Evolutionary conservation across 2,888 invertebrate species (phyloP), one percentile per base, ranked within the genome.

Genomic region (Stenchaetothrips biformis): DNA sequence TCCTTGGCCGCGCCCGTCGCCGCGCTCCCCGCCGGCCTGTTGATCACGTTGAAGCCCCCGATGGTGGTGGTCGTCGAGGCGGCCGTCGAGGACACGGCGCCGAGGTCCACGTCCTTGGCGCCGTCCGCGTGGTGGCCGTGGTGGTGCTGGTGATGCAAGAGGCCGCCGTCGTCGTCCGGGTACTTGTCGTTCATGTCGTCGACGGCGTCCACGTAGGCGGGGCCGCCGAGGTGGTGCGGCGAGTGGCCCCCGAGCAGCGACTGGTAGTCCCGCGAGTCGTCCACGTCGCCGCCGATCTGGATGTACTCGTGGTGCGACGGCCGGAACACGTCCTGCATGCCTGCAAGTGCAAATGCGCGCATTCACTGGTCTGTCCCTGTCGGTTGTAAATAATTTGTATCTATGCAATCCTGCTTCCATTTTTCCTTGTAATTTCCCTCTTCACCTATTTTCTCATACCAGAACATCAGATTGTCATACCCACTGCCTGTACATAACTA

Each of bases 201-300:
- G 21, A 82, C 82, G 67, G 81, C 82, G 74, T 87, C 87, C 81
- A 87, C 86, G 77, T 86, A 84, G 84, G 86, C 85, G 3, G 85
- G 84, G 37, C 84, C 84, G 21, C 77, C 79, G 79, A 80, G 81
- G 79, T 82, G 81, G 49, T 81, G 81, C 27, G 87, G 86, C 25
- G 87, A 87, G 80, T 87, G 86, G 7, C 85, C 83, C 25, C 85
- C 84, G 7, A 86, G 85, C 86, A 86, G 86, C 27, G 85, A 86
- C 81, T 86, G 86, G 81, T 86, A 86, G 81, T 87, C 87, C 59
- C 84, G 80, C 77, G 81, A 81, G 48, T 82, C 82, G 77, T 82
- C 78, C 21, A 81, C 79, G 25, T 74, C 49, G 27, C 79, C 81
- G 80, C 81, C 81, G 27, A 82, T 80, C 80, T 83, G 82, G 79